Conservation (phyloP, 2,888 invertebrate genomes). For the Chydorus sphaericus region DNA sequence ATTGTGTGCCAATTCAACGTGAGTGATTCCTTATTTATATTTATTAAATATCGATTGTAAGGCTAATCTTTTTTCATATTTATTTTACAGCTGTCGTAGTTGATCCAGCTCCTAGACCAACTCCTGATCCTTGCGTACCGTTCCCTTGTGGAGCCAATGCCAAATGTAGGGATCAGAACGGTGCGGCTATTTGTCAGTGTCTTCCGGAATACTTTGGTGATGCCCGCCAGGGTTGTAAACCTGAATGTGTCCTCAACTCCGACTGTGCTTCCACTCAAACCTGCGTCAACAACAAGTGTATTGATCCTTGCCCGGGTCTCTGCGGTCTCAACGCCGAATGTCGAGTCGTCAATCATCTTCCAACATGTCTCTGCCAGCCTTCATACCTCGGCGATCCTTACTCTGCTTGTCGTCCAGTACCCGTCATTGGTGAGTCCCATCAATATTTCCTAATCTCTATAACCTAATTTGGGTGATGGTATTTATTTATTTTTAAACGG, state of each 20-base stretch:
- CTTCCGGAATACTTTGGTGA: constrained; percentile 68
- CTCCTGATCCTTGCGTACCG: constrained; percentile 54
- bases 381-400: constrained; percentile 81
- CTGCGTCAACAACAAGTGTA: constrained; percentile 63
- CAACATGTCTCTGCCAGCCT: constrained; percentile 61
- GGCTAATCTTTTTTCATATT: neutral
- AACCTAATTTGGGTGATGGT: neutral
- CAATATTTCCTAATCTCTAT: neutral
- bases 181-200: constrained; percentile 65
- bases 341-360: constrained; percentile 63
- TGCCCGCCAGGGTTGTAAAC: constrained; percentile 71
- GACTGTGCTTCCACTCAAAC: constrained; percentile 56
- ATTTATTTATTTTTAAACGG: neutral
- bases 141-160: constrained; percentile 79
- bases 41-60: neutral
- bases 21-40: neutral
- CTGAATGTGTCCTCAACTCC: constrained; percentile 71
- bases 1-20: constrained; percentile 41
- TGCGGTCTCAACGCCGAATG: constrained; percentile 70
- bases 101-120: constrained; percentile 24
- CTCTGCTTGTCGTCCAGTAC: constrained; percentile 59
- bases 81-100: constrained; percentile 21
- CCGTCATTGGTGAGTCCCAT: neutral
- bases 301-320: constrained; percentile 48
- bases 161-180: constrained; percentile 56